Conservation (phyloP, 2,113 vertebrate species). For the Agelaius phoeniceus region DNA sequence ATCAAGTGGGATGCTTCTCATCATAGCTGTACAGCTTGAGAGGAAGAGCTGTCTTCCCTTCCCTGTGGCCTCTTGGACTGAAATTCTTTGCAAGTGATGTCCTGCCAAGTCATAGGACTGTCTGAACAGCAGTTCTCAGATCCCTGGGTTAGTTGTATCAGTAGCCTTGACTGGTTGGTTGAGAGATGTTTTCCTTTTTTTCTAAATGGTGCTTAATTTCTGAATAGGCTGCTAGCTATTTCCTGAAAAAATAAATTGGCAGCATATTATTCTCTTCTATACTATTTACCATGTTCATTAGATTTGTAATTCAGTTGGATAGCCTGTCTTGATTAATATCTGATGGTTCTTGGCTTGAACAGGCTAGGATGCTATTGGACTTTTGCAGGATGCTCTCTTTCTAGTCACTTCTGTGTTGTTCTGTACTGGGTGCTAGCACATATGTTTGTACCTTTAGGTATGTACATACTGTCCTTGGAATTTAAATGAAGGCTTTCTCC, state of each 20-base stretch:
- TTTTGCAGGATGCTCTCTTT: background rate
- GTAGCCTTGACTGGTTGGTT: background rate
- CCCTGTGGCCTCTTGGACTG: conserved; percentile 8
- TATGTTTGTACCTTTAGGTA: background rate
- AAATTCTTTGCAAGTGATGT: conserved; percentile 35
- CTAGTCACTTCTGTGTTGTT: background rate
- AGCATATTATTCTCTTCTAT: background rate
- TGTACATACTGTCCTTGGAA: background rate
- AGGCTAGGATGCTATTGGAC: background rate
- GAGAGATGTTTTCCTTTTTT: conserved; percentile 19
- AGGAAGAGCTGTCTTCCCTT: conserved; percentile 42
- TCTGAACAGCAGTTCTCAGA: background rate
- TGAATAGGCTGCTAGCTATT: background rate
- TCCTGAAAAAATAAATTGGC: background rate
- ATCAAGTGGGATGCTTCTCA: background rate
- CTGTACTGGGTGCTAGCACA: background rate
- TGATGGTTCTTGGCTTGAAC: background rate
- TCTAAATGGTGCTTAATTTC: background rate
- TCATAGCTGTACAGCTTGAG: background rate
- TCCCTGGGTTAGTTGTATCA: background rate
- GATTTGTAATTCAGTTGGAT: background rate
- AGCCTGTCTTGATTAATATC: background rate
- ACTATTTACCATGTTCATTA: background rate
- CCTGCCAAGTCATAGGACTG: conserved; percentile 56
- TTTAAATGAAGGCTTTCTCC: background rate